Base-by-base conservation (phyloP, 2,888 invertebrate species). In the Taenaris catops region DNA sequence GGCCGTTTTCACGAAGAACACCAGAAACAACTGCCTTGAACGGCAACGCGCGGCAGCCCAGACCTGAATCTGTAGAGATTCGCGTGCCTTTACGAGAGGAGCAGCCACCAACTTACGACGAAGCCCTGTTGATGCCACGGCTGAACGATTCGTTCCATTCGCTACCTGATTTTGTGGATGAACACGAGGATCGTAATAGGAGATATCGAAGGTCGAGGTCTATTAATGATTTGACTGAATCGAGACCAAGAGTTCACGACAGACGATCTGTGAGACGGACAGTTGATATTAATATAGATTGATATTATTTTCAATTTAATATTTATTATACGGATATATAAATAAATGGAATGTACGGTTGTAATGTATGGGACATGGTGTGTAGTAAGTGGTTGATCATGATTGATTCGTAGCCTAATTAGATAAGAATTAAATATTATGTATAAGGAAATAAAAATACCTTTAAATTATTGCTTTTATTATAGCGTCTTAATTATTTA, bases 91-190 rank as follows among this genome's bases (percentile, higher is more conserved):
- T 81, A 17, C 59, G 49, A 0, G 79, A 80, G 25, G 86, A 86
- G 44, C 55, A 71, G 1, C 91, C 94, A 19, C 94, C 94, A 0
- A 91, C 89, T 5, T 94, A 94, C 54, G 92, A 92, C 38, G 94
- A 94, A 62, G 94, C 94, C 0, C 70, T 94, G 11, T 74, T 91
- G 17, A 91, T 94, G 91, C 93, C 93, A 4, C 89, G 91, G 38
- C 58, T 93, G 28, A 91, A 90, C 45, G 69, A 90, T 1, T 91
- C 91, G 0, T 90, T 89, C 48, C 89, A 90, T 48, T 91, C 91
- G 0, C 48, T 88, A 7, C 86, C 87, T 24, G 87, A 86, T 43
- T 79, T 87, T 9, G 58, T 87, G 0, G 80, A 81, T 8, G 71
- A 67, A 16, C 71, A 74, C n/a, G 31, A 33, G 6, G 47, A 63